Percentiles rank a stretch among this genome's conserved stretches.
Conservation (phyloP, 2,113 vertebrate genomes). For the Merops nubicus region DNA sequence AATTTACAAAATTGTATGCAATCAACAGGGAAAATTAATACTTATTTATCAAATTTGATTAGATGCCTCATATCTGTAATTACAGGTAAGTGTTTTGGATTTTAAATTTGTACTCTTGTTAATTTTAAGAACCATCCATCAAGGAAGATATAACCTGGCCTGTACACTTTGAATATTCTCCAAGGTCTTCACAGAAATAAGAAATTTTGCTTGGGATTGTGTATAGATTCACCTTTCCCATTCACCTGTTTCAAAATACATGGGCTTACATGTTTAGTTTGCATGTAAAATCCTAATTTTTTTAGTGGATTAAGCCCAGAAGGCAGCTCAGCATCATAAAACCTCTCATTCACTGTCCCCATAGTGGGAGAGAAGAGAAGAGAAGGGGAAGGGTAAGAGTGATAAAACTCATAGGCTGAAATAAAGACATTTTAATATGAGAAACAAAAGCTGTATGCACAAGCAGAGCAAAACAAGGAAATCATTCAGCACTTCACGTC, state of each 20-base stretch:
- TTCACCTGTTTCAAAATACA: neutral
- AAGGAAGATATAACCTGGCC: neutral
- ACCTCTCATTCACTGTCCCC: neutral
- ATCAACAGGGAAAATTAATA: slow-evolving; percentile 20
- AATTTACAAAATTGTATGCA: slow-evolving; percentile 45
- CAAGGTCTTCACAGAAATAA: neutral
- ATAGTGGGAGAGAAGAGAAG: neutral
- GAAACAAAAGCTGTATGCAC: neutral
- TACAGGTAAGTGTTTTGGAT: slow-evolving; percentile 45
- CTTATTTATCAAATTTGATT: slow-evolving; percentile 48
- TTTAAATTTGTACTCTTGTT: slow-evolving; percentile 12
- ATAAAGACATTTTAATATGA: neutral
- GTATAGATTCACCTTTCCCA: neutral
- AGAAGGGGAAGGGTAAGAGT: neutral
- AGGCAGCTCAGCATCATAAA: neutral
- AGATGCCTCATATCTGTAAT: slow-evolving; percentile 28
- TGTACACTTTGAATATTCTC: neutral
- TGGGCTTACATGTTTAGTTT: neutral
- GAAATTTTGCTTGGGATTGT: neutral
- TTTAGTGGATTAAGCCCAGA: neutral
- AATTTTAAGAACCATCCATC: slow-evolving; percentile 13
- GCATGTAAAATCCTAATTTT: neutral
- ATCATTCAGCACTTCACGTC: neutral
- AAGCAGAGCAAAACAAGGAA: neutral
- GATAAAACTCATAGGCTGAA: neutral